A percentile compares a stretch with the other conserved stretches of the same genome.
Conservation (phyloP, 2,113 vertebrate species). For the Pardalotus punctatus region DNA sequence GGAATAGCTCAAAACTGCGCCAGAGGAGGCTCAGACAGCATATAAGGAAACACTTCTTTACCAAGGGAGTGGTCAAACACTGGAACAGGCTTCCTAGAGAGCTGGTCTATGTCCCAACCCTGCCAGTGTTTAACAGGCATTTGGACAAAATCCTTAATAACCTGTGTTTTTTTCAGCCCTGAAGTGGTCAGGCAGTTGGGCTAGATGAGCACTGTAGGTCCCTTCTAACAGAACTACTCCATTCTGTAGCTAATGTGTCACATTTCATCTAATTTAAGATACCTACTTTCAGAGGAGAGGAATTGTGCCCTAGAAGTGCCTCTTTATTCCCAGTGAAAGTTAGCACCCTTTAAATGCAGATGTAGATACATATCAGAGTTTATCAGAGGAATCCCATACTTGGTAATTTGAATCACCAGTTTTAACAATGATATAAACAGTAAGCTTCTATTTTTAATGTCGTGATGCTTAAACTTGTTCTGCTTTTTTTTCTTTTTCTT, state of each 20-base stretch:
- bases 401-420: background rate
- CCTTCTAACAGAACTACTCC: background rate
- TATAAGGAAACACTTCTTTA: background rate
- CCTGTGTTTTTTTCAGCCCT: background rate
- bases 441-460: slow-evolving; percentile 9
- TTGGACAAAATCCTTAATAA: background rate
- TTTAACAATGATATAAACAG: background rate
- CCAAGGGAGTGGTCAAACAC: background rate
- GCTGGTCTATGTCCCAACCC: background rate
- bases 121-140: background rate
- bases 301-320: background rate
- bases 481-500: background rate
- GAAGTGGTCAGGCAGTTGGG: background rate
- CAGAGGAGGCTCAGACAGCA: background rate
- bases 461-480: background rate
- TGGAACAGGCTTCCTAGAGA: background rate
- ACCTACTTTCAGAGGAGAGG: background rate
- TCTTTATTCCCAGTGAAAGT: background rate
- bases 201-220: background rate
- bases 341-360: background rate
- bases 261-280: background rate
- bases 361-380: background rate
- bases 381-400: background rate
- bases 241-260: background rate
- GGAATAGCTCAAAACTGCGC: background rate